Evolutionary conservation across 1,140 invertebrate genomes (phyloP).

Genomic region (Holcopasites calliopsidis): DNA sequence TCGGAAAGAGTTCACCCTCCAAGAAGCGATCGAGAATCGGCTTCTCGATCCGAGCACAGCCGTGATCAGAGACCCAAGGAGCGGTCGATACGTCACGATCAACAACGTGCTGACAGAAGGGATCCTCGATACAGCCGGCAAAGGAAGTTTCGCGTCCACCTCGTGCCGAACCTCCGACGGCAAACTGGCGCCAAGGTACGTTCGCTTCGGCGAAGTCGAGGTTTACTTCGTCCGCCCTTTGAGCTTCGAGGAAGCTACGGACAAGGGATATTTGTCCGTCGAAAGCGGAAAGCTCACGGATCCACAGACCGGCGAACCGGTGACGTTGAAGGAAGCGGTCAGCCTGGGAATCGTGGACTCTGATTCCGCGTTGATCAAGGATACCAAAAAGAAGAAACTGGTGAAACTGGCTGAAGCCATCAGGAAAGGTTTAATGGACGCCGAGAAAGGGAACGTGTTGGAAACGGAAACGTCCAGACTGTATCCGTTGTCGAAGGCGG

Average conservation of each 20-base stretch:
- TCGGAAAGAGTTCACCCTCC: constrained; percentile 84
- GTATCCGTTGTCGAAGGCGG: constrained; percentile 85
- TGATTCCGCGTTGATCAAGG: constrained; percentile 93
- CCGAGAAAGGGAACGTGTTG: constrained; percentile 90
- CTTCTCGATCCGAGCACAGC: constrained; percentile 88
- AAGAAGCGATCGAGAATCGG: constrained; percentile 88
- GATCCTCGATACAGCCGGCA: constrained; percentile 84
- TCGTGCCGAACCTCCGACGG: constrained; percentile 77
- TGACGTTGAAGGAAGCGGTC: constrained; percentile 92
- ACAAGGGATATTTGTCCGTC: constrained; percentile 86
- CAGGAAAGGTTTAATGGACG: constrained; percentile 91
- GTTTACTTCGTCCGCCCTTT: constrained; percentile 87
- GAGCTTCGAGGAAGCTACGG: constrained; percentile 88
- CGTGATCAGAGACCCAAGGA: constrained; percentile 88
- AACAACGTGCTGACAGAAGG: constrained; percentile 86
- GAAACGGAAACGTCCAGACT: constrained; percentile 90
- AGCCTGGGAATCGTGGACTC: constrained; percentile 91
- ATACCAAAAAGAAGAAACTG: constrained; percentile 89
- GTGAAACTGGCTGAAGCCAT: constrained; percentile 92
- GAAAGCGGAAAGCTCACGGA: constrained; percentile 88
- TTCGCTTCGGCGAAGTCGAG: constrained; percentile 86
- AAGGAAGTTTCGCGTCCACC: constrained; percentile 83
- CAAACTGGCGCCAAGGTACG: constrained; percentile 82
- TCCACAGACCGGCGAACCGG: constrained; percentile 84
- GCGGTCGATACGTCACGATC: constrained; percentile 86